Percentiles rank a stretch among this genome's conserved stretches.
These are phyloP conservation scores for Chelonoidis abingdonii DNA, from an alignment of 2,113 vertebrate genomes.

Conservation along the genomic window DNA sequence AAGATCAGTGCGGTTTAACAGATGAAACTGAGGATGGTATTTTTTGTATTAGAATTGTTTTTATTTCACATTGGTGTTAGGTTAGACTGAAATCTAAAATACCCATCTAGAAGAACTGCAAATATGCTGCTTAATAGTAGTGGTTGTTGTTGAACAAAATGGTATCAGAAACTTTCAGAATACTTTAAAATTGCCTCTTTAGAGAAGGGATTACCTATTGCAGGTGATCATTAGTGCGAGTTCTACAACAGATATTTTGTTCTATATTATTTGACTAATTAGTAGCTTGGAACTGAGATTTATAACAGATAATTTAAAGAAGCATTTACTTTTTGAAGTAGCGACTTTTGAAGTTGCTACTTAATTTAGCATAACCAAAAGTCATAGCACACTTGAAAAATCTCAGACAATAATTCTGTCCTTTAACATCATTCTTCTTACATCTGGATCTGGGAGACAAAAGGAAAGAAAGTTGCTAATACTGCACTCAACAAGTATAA, in stretches of 20 bases:
- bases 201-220: neutral
- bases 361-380: neutral
- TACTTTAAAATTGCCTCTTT: neutral
- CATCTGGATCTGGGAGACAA: neutral
- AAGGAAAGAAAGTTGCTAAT: neutral
- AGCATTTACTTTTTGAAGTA: neutral
- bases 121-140: neutral
- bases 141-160: neutral
- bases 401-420: neutral
- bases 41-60: neutral
- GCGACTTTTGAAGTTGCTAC: neutral
- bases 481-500: slow-evolving; percentile 45
- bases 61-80: neutral
- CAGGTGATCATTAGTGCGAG: neutral
- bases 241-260: neutral
- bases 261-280: neutral
- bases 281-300: neutral
- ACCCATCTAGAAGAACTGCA: neutral
- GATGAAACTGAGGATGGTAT: neutral
- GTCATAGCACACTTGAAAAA: neutral
- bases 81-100: neutral
- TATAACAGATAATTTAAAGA: neutral
- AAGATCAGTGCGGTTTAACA: neutral
- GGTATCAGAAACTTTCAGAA: neutral
- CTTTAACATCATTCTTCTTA: neutral